Conservation (phyloP, 2,797 vertebrate genomes). For the Sphenopsis melanotis region DNA sequence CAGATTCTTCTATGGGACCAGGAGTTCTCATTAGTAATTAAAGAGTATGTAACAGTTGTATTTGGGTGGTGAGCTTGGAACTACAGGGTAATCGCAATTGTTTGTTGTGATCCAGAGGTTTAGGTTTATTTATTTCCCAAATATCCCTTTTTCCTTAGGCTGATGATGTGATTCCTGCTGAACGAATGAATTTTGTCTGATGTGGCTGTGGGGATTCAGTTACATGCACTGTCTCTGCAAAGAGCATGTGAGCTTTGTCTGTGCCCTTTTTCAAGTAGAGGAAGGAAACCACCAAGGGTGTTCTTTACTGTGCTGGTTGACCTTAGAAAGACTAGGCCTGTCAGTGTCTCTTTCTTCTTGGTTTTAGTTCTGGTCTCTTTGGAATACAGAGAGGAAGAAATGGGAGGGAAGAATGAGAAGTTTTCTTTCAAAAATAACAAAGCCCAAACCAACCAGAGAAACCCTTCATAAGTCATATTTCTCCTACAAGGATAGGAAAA, state of each 20-base stretch:
- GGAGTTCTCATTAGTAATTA: background rate
- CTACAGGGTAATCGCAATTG: background rate
- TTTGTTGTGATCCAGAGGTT: background rate
- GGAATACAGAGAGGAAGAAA: background rate
- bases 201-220: background rate
- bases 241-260: background rate
- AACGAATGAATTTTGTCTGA: background rate
- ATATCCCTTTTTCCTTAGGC: background rate
- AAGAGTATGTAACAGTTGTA: background rate
- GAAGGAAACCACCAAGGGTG: background rate
- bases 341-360: background rate
- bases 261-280: background rate
- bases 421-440: constrained; percentile 3
- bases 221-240: background rate
- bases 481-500: background rate
- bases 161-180: background rate
- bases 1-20: background rate
- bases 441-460: background rate
- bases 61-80: background rate
- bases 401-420: background rate
- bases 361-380: background rate
- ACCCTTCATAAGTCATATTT: background rate
- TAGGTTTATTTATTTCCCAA: background rate
- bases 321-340: background rate
- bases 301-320: background rate